Evolutionary conservation across 2,888 invertebrate genomes (phyloP).

Genomic region (Oxyteleia sp.): DNA sequence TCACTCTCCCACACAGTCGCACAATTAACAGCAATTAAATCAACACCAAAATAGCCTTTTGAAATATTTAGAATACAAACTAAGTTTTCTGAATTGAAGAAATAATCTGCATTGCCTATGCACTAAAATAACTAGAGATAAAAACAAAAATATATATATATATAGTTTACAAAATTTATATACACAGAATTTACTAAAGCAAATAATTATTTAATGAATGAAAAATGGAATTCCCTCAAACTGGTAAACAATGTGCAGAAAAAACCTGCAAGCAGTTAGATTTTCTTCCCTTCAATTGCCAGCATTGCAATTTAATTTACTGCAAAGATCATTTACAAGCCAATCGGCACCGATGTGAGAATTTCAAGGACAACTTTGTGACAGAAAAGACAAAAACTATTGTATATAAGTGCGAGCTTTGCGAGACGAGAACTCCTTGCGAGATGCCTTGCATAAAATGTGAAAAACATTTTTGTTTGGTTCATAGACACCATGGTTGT

Average conservation of each 20-base stretch:
- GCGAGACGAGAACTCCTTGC: slow-evolving; percentile 90
- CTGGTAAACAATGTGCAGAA: slow-evolving; percentile 91
- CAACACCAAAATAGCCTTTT: too few species aligned
- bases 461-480: slow-evolving; percentile 91
- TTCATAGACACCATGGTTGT: slow-evolving; percentile 90
- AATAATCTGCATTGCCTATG: too few species aligned
- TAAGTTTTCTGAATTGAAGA: too few species aligned
- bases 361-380: slow-evolving; percentile 81
- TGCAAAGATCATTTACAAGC: slow-evolving; percentile 91
- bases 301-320: slow-evolving; percentile 89
- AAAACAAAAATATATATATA: too few species aligned
- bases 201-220: slow-evolving; percentile 4
- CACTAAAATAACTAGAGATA: too few species aligned
- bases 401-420: slow-evolving; percentile 89
- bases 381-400: slow-evolving; percentile 75
- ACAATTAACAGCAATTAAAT: slow-evolving; percentile 79
- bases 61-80: too few species aligned
- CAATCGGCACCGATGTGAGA: slow-evolving; percentile 89
- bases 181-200: not conserved
- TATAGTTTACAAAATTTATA: not conserved
- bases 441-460: slow-evolving; percentile 91
- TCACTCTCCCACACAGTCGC: slow-evolving; percentile 85
- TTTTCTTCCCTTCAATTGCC: slow-evolving; percentile 91
- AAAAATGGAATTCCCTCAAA: slow-evolving; percentile 91
- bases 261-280: slow-evolving; percentile 91